phyloP scores from a whole-genome alignment of 1,140 invertebrate species.

The Calosoma granatense region DNA sequence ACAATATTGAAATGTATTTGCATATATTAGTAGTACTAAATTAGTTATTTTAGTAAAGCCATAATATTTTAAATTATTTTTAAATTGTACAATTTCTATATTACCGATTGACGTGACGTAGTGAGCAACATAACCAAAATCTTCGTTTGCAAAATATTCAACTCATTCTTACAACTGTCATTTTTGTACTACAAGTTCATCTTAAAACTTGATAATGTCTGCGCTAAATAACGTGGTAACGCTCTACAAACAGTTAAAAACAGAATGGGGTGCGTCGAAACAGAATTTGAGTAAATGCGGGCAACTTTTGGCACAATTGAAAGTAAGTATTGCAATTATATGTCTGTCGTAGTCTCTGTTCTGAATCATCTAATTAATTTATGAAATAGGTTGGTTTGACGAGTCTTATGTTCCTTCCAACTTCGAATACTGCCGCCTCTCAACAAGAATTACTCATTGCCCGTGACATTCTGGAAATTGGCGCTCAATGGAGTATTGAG shows the following conservation, averaged over 20 bases:
- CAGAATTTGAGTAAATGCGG: constrained; percentile 62
- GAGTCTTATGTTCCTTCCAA: constrained; percentile 77
- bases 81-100: too few relatives aligned
- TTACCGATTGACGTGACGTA: background rate
- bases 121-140: background rate
- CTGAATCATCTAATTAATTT: constrained; percentile 17
- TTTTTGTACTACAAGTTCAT: background rate
- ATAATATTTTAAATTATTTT: too few relatives aligned
- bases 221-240: constrained; percentile 52
- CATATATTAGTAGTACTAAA: too few relatives aligned
- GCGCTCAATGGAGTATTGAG: constrained; percentile 89
- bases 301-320: constrained; percentile 59
- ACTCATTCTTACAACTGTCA: background rate
- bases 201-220: constrained; percentile 36
- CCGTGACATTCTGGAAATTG: constrained; percentile 89
- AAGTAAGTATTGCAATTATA: constrained; percentile 47
- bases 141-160: background rate
- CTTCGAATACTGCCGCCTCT: constrained; percentile 62
- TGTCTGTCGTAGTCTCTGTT: too few relatives aligned
- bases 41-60: too few relatives aligned
- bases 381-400: constrained; percentile 68
- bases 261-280: constrained; percentile 59
- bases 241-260: constrained; percentile 61
- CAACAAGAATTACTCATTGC: constrained; percentile 83
- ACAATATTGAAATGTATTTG: too few relatives aligned